Evolutionary conservation across 2,797 vertebrate species (phyloP).

Genomic region (Hemitrygon akajei): DNA sequence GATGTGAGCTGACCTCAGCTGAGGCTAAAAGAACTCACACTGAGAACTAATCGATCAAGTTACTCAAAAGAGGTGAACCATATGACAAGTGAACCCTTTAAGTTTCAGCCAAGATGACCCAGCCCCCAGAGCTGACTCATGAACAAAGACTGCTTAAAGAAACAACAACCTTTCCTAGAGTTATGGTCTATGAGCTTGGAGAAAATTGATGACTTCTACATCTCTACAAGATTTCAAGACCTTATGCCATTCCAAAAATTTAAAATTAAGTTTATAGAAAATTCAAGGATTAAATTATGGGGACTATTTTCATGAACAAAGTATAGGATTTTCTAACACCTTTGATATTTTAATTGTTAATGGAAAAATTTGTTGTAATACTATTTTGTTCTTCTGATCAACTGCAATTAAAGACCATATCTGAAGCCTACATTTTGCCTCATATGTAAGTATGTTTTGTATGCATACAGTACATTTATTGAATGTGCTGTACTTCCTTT

Average conservation of each 20-base stretch:
- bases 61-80: background rate
- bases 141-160: background rate
- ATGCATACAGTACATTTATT: background rate
- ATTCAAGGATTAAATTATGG: background rate
- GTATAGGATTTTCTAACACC: background rate
- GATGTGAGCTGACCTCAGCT: background rate
- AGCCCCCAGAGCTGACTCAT: background rate
- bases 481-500: background rate
- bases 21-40: background rate
- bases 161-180: background rate
- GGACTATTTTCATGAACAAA: background rate
- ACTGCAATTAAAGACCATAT: background rate
- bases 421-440: background rate
- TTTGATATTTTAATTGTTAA: background rate
- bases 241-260: background rate
- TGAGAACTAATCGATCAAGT: background rate
- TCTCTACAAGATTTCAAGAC: background rate
- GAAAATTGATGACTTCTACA: background rate
- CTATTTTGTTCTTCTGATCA: background rate
- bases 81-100: background rate
- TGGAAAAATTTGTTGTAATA: background rate
- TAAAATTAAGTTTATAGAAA: background rate
- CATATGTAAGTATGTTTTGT: background rate
- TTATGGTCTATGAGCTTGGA: too few species aligned
- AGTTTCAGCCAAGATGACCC: background rate